Conservation (phyloP, 2,797 vertebrate genomes). For the Anabas testudineus region DNA sequence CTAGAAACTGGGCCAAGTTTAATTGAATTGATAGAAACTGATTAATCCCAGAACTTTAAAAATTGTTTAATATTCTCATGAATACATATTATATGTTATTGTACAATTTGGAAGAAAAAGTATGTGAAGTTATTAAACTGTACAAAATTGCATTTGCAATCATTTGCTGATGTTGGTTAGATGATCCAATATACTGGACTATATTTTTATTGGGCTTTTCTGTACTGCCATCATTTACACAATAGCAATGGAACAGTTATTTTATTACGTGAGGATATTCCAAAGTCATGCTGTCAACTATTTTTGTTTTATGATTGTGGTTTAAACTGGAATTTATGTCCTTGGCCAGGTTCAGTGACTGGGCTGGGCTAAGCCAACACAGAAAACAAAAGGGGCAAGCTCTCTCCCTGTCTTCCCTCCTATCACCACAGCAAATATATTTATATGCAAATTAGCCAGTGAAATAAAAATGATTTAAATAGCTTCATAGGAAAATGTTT, state of each 20-base stretch:
- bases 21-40: conserved; percentile 52
- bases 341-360: conserved; percentile 25
- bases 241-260: conserved; percentile 7
- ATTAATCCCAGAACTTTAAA: conserved; percentile 40
- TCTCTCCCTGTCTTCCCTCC: conserved; percentile 4
- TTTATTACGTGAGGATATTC: conserved; percentile 35
- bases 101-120: conserved; percentile 6
- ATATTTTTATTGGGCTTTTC: conserved; percentile 31
- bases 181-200: conserved; percentile 13
- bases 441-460: conserved; percentile 56
- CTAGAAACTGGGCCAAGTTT: conserved; percentile 57
- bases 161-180: conserved; percentile 28
- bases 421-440: conserved; percentile 43
- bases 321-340: conserved; percentile 48
- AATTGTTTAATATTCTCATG: conserved; percentile 35
- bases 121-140: conserved; percentile 23
- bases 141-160: conserved; percentile 17
- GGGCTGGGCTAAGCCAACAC: conserved; percentile 24
- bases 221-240: conserved; percentile 23
- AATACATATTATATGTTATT: conserved; percentile 34
- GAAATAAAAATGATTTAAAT: conserved; percentile 54
- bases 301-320: conserved; percentile 38
- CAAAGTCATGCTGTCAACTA: conserved; percentile 39
- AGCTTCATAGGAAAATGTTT: conserved; percentile 45
- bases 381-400: conserved; percentile 31